A percentile compares a stretch with the other conserved stretches of the same genome.
These are phyloP conservation scores for Saturnia japonica DNA, from an alignment of 2,888 invertebrate species.

Conservation along the genomic window DNA sequence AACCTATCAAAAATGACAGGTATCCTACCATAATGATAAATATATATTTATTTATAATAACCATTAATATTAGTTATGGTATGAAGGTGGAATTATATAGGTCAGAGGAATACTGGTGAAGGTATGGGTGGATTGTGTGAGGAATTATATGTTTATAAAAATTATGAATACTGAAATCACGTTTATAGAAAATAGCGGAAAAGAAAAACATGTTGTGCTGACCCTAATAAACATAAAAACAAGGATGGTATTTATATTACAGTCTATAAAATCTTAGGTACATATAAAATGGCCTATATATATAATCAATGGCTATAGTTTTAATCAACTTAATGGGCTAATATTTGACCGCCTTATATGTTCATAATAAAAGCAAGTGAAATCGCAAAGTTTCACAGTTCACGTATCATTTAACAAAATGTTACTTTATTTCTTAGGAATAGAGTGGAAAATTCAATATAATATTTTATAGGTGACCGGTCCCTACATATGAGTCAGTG, in stretches of 20 bases:
- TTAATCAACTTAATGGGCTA: conserved; percentile 65
- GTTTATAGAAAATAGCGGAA: too few relatives aligned
- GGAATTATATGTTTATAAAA: too few relatives aligned
- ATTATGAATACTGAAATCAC: too few relatives aligned
- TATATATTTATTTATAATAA: background rate
- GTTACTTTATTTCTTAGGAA: background rate
- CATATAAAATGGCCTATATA: conserved; percentile 12
- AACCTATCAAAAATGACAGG: background rate
- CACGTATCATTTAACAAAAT: conserved; percentile 21
- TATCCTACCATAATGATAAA: background rate
- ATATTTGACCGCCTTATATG: conserved; percentile 57
- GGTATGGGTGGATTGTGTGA: too few relatives aligned
- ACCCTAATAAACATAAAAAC: background rate
- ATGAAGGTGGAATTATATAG: too few relatives aligned
- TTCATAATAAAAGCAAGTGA: conserved; percentile 43
- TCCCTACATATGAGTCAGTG: conserved; percentile 55
- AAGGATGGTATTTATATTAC: too few relatives aligned
- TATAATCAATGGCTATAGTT: conserved; percentile 36
- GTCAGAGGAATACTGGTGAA: too few relatives aligned
- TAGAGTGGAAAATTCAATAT: conserved; percentile 36
- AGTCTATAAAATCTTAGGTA: conserved; percentile 8
- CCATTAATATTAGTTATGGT: too few relatives aligned
- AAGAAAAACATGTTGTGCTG: too few relatives aligned
- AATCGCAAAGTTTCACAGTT: conserved; percentile 34
- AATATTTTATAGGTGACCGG: conserved; percentile 7